Conservation (phyloP, 2,113 vertebrate species). For the Laterallus jamaicensis region DNA sequence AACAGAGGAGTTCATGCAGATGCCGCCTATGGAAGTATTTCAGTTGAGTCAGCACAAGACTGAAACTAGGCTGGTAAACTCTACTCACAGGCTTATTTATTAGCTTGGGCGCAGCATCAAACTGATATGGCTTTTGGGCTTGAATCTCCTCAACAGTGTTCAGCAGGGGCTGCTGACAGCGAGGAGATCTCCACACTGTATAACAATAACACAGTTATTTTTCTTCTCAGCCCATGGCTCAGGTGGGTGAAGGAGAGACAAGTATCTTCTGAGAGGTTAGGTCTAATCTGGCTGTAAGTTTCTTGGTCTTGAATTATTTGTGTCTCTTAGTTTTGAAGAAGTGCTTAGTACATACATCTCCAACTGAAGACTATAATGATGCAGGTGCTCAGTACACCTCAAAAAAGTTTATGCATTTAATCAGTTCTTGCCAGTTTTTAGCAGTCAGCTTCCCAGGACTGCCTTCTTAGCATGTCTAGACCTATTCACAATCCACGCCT, state of each 20-base stretch:
- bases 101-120: neutral
- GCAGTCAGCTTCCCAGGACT: conserved; percentile 3
- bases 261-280: neutral
- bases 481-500: conserved; percentile 29
- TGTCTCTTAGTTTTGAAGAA: neutral
- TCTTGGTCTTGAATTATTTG: neutral
- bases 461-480: neutral
- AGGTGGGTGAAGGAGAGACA: neutral
- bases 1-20: neutral
- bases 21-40: accelerated
- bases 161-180: neutral
- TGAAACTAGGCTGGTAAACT: neutral
- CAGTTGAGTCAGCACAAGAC: neutral
- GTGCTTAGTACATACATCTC: neutral
- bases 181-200: neutral
- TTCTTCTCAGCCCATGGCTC: neutral
- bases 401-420: neutral
- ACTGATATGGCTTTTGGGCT: neutral
- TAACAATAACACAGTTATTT: too few relatives aligned
- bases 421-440: conserved; percentile 8
- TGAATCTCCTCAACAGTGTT: neutral
- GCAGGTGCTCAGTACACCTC: neutral
- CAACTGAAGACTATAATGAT: neutral
- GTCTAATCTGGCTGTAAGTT: neutral
- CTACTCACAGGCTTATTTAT: neutral